Conservation (phyloP, 2,797 vertebrate genomes). For the Lindbergichthys nudifrons region DNA sequence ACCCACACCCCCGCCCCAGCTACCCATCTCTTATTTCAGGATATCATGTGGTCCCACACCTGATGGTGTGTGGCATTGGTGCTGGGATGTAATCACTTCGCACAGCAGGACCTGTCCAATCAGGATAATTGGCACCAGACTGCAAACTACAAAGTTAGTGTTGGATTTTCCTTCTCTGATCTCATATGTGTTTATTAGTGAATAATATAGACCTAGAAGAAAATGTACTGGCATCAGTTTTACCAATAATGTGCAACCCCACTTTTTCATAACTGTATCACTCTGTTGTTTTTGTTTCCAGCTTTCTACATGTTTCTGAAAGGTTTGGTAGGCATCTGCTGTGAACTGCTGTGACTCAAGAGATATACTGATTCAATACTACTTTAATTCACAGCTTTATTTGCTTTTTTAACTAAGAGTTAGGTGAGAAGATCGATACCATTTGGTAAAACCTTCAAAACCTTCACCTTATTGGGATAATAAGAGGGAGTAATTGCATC, state of each 20-base stretch:
- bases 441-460: not conserved
- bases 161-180: constrained; percentile 10
- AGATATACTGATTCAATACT: not conserved
- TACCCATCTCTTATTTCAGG: constrained; percentile 71
- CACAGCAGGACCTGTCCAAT: constrained; percentile 65
- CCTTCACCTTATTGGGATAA: too few relatives aligned
- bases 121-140: constrained; percentile 79
- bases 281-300: constrained; percentile 8
- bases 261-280: constrained; percentile 17
- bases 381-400: too few relatives aligned
- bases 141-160: constrained; percentile 53
- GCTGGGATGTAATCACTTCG: constrained; percentile 68
- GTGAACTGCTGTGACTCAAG: not conserved
- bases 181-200: constrained; percentile 48
- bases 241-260: constrained; percentile 10
- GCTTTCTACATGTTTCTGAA: not conserved
- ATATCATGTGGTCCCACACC: constrained; percentile 71
- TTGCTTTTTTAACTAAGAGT: not conserved
- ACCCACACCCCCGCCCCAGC: not conserved
- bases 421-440: not conserved
- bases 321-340: not conserved
- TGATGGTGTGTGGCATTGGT: constrained; percentile 62
- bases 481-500: not conserved
- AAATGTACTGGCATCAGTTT: constrained; percentile 29
- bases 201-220: constrained; percentile 12